Evolutionary conservation across 2,888 invertebrate genomes (phyloP).

Genomic region (Lycia hirtaria): DNA sequence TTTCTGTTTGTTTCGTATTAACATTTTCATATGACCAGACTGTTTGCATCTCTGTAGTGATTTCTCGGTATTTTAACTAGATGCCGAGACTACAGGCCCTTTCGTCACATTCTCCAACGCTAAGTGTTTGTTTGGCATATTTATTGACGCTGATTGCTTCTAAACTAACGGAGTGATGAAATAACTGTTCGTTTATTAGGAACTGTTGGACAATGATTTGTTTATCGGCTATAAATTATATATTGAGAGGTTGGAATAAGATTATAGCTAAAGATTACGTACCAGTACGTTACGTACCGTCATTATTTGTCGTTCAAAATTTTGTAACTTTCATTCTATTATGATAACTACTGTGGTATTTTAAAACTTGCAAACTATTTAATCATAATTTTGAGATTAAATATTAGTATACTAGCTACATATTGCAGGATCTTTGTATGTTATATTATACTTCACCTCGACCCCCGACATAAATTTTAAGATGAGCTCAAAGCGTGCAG

Average conservation of each 20-base stretch:
- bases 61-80: conserved; percentile 18
- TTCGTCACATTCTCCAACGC: conserved; percentile 17
- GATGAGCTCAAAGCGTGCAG: no score
- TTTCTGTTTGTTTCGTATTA: background rate
- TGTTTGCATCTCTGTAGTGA: conserved; percentile 3
- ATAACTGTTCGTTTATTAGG: conserved; percentile 14
- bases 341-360: no score
- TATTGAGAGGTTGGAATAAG: background rate
- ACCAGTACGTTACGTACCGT: no score
- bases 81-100: conserved; percentile 3
- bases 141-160: conserved; percentile 31
- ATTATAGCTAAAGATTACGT: background rate
- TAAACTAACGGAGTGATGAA: conserved; percentile 28
- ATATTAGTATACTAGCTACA: no score
- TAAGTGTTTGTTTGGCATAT: conserved; percentile 29
- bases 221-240: conserved; percentile 17
- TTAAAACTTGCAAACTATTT: no score
- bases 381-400: no score
- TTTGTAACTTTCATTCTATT: no score
- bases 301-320: no score
- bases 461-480: no score
- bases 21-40: background rate
- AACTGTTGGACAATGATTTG: conserved; percentile 9
- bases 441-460: no score
- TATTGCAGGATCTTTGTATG: no score